Evolutionary conservation across 2,113 vertebrate genomes (phyloP).

Genomic region (Piprites chloris): DNA sequence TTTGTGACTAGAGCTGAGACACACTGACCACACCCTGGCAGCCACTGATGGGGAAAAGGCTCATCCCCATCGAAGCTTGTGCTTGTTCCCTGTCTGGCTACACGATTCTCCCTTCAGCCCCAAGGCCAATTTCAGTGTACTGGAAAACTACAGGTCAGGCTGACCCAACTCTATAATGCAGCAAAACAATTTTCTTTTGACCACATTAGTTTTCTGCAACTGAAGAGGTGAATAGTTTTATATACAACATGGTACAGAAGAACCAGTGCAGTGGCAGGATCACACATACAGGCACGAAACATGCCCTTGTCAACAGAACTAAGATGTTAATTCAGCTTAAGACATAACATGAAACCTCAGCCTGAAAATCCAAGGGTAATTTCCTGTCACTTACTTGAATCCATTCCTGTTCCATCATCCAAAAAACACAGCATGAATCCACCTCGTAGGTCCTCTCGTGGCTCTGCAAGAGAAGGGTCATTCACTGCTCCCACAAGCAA

Average conservation of each 20-base stretch:
- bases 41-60: background rate
- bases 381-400: constrained; percentile 83
- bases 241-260: background rate
- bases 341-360: background rate
- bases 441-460: constrained; percentile 84
- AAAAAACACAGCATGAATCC: constrained; percentile 96
- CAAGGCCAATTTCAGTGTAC: background rate
- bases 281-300: background rate
- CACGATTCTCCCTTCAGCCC: background rate
- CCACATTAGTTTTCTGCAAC: background rate
- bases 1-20: background rate
- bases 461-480: constrained; percentile 75
- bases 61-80: background rate
- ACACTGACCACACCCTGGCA: background rate
- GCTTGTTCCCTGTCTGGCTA: background rate
- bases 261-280: background rate
- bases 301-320: background rate
- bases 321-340: background rate
- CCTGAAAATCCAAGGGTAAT: background rate
- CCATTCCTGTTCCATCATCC: constrained; percentile 97
- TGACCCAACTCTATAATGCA: background rate
- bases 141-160: background rate
- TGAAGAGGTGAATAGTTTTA: background rate
- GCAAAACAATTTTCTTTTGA: background rate
- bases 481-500: background rate